Base-by-base conservation (phyloP, 2,797 vertebrate genomes). In the Sebastes iracundus region DNA sequence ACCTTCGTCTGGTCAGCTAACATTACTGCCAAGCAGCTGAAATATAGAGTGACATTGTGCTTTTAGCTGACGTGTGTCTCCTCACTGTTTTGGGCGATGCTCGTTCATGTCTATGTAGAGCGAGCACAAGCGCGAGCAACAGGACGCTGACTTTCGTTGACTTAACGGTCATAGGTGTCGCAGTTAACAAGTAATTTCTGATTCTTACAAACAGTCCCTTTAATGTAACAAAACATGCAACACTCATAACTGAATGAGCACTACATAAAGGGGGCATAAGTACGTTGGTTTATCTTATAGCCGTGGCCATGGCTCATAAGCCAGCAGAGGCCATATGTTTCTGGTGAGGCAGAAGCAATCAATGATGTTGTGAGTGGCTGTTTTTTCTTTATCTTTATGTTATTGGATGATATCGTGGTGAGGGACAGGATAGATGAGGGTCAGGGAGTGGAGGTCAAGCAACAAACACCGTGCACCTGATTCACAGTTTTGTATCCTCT, bases 361-460 rank as follows among this genome's bases (percentile, higher is more conserved):
- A 87, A 2, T 49, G 72, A 65, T 35, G 60, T 66, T 53, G 68
- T 23, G 72, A 78, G 75, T 33, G 63, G 16, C 35, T 83, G 72
- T 46, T 71, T 86, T 78, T 52, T 80, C 60, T 25, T 76, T 87
- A 84, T 85, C 56, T 86, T 56, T 52, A 80, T 72, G 69, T 84
- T 82, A 82, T 82, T 81, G 75, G 79, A 46, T 61, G 81, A 85
- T 79, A 86, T 38, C n/a, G 77, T 4, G 56, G 38, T 52, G 76
- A 65, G 63, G 66, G 65, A 66, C 28, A 59, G 76, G 67, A 56
- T 25, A 69, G 83, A 89, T 87, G 76, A 53, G 38, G 82, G 76
- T 89, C 80, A 69, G 68, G 13, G 64, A 88, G 59, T 84, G 30
- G 65, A 83, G 87, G 88, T 87, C 82, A 80, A 52, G 4, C 42